Evolutionary conservation across 2,797 vertebrate genomes (phyloP), one percentile per base, ranked within the genome.

Genomic region (Catostomus latipinnis): DNA sequence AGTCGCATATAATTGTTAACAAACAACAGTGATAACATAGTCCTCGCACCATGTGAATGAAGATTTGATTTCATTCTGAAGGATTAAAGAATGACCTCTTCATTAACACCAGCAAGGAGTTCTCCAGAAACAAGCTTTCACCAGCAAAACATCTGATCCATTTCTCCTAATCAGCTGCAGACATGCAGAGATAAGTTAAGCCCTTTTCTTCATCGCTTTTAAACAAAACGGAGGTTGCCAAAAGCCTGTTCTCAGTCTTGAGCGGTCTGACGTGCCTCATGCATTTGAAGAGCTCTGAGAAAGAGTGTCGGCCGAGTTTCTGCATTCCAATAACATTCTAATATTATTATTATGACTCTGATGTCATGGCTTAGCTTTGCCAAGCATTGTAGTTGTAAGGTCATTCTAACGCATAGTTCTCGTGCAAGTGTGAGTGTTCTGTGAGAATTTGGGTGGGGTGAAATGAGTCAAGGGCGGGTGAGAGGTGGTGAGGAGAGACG

Each of bases 261-360:
- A 82, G 82, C 16, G 14, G 71, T 81, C 16, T 83, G 87, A 79
- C 84, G 71, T 86, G 82, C 68, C 80, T 71, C 62, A 49, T 88
- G 83, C 86, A 86, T 86, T 80, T 80, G 71, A 88, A 83, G 82
- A 86, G 86, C 88, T 90, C 89, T 92, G 89, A 91, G 90, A 93
- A 92, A 77, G 34, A 88, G 61, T 22, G 61, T 71, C 84, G 84
- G 87, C 90, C 88, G 88, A 88, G 87, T 80, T 13, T 66, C 75
- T 84, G 62, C 82, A 86, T 85, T 87, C 78, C 76, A 80, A 73
- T 61, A 83, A 77, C 67, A 77, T 78, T 82, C 71, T 80, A 62
- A 81, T 76, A 77, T 84, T 79, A 81, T 83, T 83, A 82, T 83
- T 81, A 83, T 82, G 78, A 78, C 74, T 75, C 76, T 86, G 85